Evolutionary conservation across 2,797 vertebrate species (phyloP).

Genomic region (Centropyge bicolor): DNA sequence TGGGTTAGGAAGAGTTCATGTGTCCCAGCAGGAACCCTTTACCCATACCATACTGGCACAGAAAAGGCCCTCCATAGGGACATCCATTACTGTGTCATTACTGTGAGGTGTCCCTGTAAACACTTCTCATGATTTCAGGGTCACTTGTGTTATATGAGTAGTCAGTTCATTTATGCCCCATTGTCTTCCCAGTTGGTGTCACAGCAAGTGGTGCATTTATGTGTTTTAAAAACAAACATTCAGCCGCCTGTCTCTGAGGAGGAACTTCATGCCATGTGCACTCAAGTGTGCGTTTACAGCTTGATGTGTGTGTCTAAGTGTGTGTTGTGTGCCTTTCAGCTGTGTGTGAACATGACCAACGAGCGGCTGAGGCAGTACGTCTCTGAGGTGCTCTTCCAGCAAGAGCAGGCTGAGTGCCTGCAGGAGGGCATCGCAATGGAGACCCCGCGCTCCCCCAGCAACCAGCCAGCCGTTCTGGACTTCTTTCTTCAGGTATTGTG

Average conservation of each 20-base stretch:
- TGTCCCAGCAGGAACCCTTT: conserved; percentile 36
- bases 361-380: conserved; percentile 93
- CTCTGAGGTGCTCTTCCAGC: conserved; percentile 94
- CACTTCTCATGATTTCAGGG: conserved; percentile 14
- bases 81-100: conserved; percentile 9
- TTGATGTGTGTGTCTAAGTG: conserved; percentile 25
- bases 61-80: neutral
- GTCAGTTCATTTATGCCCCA: conserved; percentile 48
- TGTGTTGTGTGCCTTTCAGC: conserved; percentile 82
- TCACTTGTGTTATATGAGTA: conserved; percentile 28
- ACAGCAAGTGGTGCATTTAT: conserved; percentile 39
- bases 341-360: conserved; percentile 98
- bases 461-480: conserved; percentile 90
- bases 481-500: conserved; percentile 97
- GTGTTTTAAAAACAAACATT: conserved; percentile 54
- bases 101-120: conserved; percentile 28
- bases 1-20: conserved; percentile 52
- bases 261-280: conserved; percentile 31
- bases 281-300: conserved; percentile 44
- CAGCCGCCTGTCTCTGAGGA: conserved; percentile 38
- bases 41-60: conserved; percentile 21
- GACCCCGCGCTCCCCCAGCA: conserved; percentile 87
- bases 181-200: conserved; percentile 41
- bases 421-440: conserved; percentile 95
- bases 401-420: conserved; percentile 94